Base-by-base conservation (phyloP, 2,797 vertebrate genomes). In the Anisognathus igniventris region DNA sequence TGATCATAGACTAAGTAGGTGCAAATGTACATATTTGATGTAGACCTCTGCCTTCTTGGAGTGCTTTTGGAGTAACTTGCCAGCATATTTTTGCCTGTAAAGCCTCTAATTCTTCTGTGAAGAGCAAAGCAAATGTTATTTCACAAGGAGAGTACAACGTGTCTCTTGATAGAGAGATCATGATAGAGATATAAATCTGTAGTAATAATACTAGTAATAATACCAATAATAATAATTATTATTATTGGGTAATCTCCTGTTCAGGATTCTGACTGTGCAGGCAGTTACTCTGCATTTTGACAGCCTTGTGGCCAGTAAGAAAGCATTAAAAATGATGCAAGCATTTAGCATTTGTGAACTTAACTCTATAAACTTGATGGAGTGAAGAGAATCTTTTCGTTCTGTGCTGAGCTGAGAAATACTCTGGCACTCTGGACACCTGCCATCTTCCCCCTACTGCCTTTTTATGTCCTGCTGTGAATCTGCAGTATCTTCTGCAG, bases 401-500 rank as follows among this genome's bases (percentile, higher is more conserved):
- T 96, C 95, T 95, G 79, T 96, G 96, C 96, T 96, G 96, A 96
- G 94, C 72, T 93, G 95, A 93, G 94, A 94, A 93, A 90, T 93
- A 87, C 68, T 91, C 91, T 92, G 91, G 72, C 66, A 56, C 88
- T 88, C 96, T 96, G 96, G 95, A 96, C 91, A 93, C 91, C 85
- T 96, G 96, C 95, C 95, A 96, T 95, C 93, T 96, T 95, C 82
- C 93, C 75, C 85, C 82, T 93, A 80, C 90, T 83, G 94, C 85
- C 83, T 95, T 93, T 94, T 96, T 92, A 93, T 62, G 30, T 95
- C 95, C 88, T 92, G 94, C 93, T 96, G 91, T 90, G 94, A 95
- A 93, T 94, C 58, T 83, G 88, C 82, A 77, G 75, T 61, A 88
- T 96, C 95, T 96, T 96, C 88, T 95, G 92, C 93, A 72, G 78